These are phyloP conservation scores for Galeopterus variegatus DNA, from an alignment of 2,113 vertebrate genomes.

Conservation along the genomic window DNA sequence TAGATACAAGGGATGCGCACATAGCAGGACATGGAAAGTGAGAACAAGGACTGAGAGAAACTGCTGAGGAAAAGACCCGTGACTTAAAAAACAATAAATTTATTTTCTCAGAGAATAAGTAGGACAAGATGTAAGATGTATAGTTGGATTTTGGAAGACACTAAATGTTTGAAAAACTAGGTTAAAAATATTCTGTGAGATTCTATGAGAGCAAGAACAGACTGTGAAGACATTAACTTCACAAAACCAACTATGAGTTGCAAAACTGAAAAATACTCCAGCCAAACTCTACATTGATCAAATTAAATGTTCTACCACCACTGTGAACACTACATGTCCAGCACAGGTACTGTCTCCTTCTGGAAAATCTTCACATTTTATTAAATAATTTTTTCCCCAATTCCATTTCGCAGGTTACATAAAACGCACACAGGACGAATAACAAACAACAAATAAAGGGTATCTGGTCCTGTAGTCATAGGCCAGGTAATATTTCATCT, in stretches of 20 bases:
- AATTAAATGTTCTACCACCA: accelerated
- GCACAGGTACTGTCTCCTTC: background rate
- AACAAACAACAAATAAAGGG: background rate
- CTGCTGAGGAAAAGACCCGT: background rate
- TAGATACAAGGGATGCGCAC: background rate
- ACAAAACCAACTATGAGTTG: background rate
- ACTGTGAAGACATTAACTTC: background rate
- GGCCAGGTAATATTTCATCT: background rate
- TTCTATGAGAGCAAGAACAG: background rate
- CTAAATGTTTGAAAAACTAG: background rate
- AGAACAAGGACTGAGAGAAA: background rate
- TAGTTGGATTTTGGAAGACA: background rate
- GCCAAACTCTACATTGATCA: background rate
- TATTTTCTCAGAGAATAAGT: background rate
- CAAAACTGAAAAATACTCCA: background rate
- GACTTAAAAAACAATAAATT: background rate
- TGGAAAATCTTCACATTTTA: background rate
- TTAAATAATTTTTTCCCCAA: background rate
- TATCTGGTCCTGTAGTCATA: background rate
- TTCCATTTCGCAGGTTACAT: background rate
- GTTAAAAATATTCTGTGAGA: background rate
- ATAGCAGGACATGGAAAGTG: background rate
- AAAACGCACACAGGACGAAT: background rate
- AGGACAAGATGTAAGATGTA: background rate
- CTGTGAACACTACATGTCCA: background rate